A percentile compares a stretch with the other conserved stretches of the same genome.
phyloP scores from a whole-genome alignment of 2,797 vertebrate species.

The Pantherophis vulpinus region DNA sequence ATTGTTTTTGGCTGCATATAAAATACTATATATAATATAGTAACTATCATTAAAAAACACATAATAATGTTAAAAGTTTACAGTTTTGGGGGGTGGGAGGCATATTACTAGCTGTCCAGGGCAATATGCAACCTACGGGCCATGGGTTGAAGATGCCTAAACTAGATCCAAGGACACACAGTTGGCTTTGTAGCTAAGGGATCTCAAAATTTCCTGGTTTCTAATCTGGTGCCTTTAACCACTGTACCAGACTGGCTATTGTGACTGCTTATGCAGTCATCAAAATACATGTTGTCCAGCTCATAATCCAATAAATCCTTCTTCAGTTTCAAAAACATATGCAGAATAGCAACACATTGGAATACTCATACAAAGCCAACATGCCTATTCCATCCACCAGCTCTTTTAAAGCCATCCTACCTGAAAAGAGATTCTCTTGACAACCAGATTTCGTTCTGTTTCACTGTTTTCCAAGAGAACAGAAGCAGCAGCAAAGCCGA shows the following conservation, averaged over 20 bases:
- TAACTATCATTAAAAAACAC: background rate
- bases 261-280: background rate
- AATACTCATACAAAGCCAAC: background rate
- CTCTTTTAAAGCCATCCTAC: slow-evolving; percentile 63
- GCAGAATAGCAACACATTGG: background rate
- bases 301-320: background rate
- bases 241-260: background rate
- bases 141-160: background rate
- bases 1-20: background rate
- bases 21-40: background rate
- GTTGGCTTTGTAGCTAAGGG: background rate
- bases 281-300: background rate
- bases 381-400: background rate
- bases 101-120: background rate
- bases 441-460: slow-evolving; percentile 93
- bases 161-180: background rate
- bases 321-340: background rate
- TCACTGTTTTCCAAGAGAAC: slow-evolving; percentile 92
- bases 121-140: background rate
- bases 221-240: background rate
- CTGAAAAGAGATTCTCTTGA: slow-evolving; percentile 94
- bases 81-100: background rate
- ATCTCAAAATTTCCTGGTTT: background rate
- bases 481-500: slow-evolving; percentile 84
- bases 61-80: background rate